Evolutionary conservation across 2,797 vertebrate genomes (phyloP), one percentile per base, ranked within the genome.

Genomic region (Sebastes hubbsi): DNA sequence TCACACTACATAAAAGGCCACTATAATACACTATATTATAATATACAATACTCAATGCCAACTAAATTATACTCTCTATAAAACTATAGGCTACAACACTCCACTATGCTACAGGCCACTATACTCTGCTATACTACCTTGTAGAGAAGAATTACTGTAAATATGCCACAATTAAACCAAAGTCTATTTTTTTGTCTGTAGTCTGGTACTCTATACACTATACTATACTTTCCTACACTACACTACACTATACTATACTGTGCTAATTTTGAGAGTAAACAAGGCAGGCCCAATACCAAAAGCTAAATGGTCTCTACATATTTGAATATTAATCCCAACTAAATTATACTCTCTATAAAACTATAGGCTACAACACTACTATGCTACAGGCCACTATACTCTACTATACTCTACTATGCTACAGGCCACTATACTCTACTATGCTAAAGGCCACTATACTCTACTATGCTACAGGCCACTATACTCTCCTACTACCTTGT

Each of bases 1-100:
- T 80, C 68, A 77, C 72, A 65, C 63, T 73, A 61, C 62, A 79
- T 55, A 67, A 60, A 24, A 74, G n/a, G 25, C 16, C 32, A 62
- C 66, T 74, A 18, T n/a, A 42, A 49, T 70, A 49, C 14, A 49
- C 18, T 18, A 49, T 49, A 49, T 49, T 49, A 74, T 22, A 52
- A 25, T 36, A 8, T 30, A 70, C 34, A 27, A 18, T 20, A 20
- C 46, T 49, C 46, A 16, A 49, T 20, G 6, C 11, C 11, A 34
- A 62, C 60, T 34, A 34, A 34, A 62, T 32, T 3, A 32, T 20
- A 61, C 5, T 61, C 22, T 42, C 14, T 64, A 38, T 24, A 64
- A 30, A 2, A 32, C 18, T 32, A 32, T 16, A 42, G 38, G 13
- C 14, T n/a, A 61, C 18, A 24, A 13, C 38, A 25, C 56, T 49